These are phyloP conservation scores for Diglossa cyanea DNA, from an alignment of 2,797 vertebrate genomes.

Conservation along the genomic window DNA sequence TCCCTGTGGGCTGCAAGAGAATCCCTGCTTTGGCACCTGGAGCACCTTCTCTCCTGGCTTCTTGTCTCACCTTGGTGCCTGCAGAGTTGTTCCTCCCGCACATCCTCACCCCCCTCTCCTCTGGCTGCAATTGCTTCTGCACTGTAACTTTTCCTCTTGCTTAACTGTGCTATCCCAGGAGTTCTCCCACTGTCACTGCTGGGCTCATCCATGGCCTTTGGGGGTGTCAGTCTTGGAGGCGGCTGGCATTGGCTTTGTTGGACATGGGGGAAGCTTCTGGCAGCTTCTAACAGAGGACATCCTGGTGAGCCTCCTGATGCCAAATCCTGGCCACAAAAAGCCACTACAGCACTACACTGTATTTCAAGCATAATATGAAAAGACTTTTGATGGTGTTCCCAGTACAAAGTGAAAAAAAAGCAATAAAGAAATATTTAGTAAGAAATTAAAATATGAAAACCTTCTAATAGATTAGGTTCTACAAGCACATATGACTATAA, in stretches of 20 bases:
- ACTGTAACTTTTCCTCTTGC: background rate
- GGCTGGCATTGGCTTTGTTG: accelerated
- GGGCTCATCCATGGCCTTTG: background rate
- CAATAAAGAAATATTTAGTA: background rate
- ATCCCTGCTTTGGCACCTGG: too few relatives aligned
- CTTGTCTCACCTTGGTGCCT: too few relatives aligned
- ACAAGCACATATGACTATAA: background rate
- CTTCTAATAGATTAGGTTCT: background rate
- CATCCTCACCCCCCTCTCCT: background rate
- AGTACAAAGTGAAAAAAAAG: background rate
- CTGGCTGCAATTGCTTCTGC: background rate
- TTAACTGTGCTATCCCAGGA: background rate
- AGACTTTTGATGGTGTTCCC: background rate
- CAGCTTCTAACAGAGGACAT: background rate
- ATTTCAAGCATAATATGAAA: background rate
- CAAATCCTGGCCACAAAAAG: background rate
- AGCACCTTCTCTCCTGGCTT: background rate
- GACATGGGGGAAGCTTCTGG: background rate
- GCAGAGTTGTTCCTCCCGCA: background rate
- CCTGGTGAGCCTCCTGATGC: background rate
- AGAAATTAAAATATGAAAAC: background rate
- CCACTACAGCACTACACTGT: too few relatives aligned
- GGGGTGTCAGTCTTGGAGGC: accelerated
- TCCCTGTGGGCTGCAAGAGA: accelerated
- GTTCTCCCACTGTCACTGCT: background rate